phyloP scores from a whole-genome alignment of 30 jellyfish, hydroid and myxozoan species.

The Turritopsis dohrnii region DNA sequence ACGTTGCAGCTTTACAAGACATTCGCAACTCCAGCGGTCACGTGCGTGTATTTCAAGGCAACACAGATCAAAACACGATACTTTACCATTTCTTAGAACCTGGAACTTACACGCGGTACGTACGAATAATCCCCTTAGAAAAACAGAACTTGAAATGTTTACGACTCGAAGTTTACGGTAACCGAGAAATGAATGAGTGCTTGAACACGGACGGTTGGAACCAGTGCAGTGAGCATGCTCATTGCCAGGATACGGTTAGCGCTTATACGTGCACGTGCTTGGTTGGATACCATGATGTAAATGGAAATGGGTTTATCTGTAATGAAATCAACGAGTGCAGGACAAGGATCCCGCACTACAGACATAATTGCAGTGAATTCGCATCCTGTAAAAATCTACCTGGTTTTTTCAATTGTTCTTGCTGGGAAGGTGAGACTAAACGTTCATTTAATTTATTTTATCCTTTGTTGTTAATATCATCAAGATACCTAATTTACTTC shows the following conservation, averaged over 20 bases:
- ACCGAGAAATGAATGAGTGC: constrained; percentile 13
- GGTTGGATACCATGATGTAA: neutral
- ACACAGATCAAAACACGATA: neutral
- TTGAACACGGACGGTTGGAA: neutral
- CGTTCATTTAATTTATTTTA: neutral
- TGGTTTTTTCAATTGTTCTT: constrained; percentile 10
- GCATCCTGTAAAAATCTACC: constrained; percentile 17
- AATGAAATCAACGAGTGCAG: constrained; percentile 9
- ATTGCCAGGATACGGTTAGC: constrained; percentile 18
- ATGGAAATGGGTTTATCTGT: constrained; percentile 7
- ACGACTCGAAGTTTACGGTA: constrained; percentile 22
- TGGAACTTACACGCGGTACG: neutral
- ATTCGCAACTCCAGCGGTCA: neutral
- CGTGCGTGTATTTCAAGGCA: neutral
- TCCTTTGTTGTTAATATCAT: neutral
- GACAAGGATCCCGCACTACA: neutral
- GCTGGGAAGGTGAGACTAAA: constrained; percentile 14
- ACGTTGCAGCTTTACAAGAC: neutral
- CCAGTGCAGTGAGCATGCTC: constrained; percentile 20
- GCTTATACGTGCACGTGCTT: constrained; percentile 21
- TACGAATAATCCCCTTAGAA: neutral
- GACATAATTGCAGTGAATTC: constrained; percentile 20
- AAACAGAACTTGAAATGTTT: neutral
- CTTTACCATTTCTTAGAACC: neutral
- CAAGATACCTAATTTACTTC: too few relatives aligned